phyloP scores from a whole-genome alignment of 2,888 invertebrate genomes.

The Lithophane semibrunnea region DNA sequence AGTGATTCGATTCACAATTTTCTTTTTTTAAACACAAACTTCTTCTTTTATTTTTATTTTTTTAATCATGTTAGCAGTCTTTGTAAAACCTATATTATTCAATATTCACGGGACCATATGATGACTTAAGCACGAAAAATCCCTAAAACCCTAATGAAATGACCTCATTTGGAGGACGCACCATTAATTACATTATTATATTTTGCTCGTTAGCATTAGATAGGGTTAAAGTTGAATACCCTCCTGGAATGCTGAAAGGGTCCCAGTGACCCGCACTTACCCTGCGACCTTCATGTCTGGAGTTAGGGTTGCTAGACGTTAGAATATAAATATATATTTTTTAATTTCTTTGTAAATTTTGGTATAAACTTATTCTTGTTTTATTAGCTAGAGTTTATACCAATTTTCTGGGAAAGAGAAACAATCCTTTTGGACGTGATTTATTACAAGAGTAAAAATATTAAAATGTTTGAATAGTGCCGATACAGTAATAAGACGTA shows the following conservation, averaged over 20 bases:
- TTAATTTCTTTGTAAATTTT: not conserved
- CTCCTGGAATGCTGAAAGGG: slow-evolving; percentile 58
- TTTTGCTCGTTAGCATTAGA: slow-evolving; percentile 56
- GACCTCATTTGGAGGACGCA: slow-evolving; percentile 19
- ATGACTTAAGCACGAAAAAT: slow-evolving; percentile 14
- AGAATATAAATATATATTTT: too few relatives aligned
- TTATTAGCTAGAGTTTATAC: not conserved
- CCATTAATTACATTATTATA: slow-evolving; percentile 58
- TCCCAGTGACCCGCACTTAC: slow-evolving; percentile 59
- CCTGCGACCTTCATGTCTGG: slow-evolving; percentile 54
- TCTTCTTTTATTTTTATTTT: too few relatives aligned
- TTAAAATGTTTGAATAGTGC: not conserved
- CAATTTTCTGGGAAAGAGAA: not conserved
- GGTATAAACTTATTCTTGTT: not conserved
- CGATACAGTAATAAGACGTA: not conserved
- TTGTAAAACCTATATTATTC: too few relatives aligned
- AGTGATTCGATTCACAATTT: not conserved
- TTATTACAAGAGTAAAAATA: not conserved
- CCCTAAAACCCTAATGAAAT: slow-evolving; percentile 27
- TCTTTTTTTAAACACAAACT: too few relatives aligned
- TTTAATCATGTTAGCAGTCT: too few relatives aligned
- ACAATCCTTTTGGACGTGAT: not conserved
- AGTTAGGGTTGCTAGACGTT: slow-evolving; percentile 28
- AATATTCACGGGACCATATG: not conserved
- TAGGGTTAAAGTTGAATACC: slow-evolving; percentile 46